Evolutionary conservation across 2,797 vertebrate genomes (phyloP), one percentile per base, ranked within the genome.

Genomic region (Pampus argenteus): DNA sequence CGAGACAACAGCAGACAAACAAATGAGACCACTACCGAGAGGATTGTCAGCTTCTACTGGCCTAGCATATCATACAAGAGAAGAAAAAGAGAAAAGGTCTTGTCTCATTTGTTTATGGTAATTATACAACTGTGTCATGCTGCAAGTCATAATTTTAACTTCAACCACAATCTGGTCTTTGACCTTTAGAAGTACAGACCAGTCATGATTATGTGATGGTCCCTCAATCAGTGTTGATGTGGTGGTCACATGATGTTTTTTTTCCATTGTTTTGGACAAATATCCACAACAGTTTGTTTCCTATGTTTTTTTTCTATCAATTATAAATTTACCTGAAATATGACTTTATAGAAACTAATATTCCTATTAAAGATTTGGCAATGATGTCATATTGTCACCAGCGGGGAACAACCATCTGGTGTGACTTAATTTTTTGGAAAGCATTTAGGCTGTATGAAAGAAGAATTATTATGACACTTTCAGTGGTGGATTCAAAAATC

Each of bases 41-140:
- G 65, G 57, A 80, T 23, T 52, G 38, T 70, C 52, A 49, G 45
- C 4, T 7, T 80, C 11, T 45, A 65, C 57, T 71, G 66, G 71
- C 48, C 52, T 25, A n/a, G n/a, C n/a, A n/a, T 0, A 47, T 18
- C 28, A 44, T 6, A 65, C 4, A 66, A 62, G 29, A 25, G n/a
- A n/a, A n/a, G n/a, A 20, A 66, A 47, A 64, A 14, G 66, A 55
- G 15, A 3, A 42, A 34, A 11, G 34, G 34, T 56, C 25, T 17
- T 7, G 42, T 54, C 29, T 75, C 36, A 66, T 55, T 29, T 66
- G 10, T 49, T 67, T 23, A 49, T 23, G 17, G 22, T 2, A 49
- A 55, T 54, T 26, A 66, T 1, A 55, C 18, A 17, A 18, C 51
- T 2, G 50, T 40, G 34, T 2, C 10, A 15, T 66, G 45, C 29